These are phyloP conservation scores for Uloborus plumipes DNA, from an alignment of 2,888 invertebrate species.

Conservation along the genomic window DNA sequence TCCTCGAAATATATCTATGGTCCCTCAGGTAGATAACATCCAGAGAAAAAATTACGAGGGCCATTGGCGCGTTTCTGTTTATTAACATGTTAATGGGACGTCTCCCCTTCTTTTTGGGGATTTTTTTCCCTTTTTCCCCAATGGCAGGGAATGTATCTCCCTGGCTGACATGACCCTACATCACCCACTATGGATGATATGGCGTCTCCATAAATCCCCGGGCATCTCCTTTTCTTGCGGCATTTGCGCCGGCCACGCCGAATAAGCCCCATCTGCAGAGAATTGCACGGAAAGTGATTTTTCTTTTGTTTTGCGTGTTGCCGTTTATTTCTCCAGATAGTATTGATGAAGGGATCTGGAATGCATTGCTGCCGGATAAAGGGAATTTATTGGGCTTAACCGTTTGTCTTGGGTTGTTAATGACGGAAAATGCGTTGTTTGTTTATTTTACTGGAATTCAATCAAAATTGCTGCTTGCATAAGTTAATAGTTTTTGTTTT, in stretches of 20 bases:
- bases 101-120: constrained; percentile 6
- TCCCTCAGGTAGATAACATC: constrained; percentile 6
- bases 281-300: no score
- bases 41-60: constrained; percentile 17
- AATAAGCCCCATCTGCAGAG: no score
- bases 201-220: constrained; percentile 52
- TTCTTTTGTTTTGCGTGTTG: no score
- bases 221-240: constrained; percentile 12
- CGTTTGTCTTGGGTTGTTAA: no score
- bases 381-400: no score
- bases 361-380: no score
- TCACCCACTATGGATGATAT: constrained; percentile 56
- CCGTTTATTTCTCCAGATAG: no score
- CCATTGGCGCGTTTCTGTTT: constrained; percentile 58
- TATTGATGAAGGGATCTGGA: no score
- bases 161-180: constrained; percentile 50
- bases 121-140: constrained; percentile 19
- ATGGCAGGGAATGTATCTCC: constrained; percentile 48
- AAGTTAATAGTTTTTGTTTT: no score
- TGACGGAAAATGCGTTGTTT: no score
- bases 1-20: constrained; percentile 12
- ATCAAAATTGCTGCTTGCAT: no score
- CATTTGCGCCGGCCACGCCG: constrained; percentile 5
- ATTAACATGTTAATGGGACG: constrained; percentile 62
- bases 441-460: no score